A percentile compares a stretch with the other conserved stretches of the same genome.
These are phyloP conservation scores for Drosophila kambysellisi DNA, from an alignment of 2,888 invertebrate genomes.

Conservation along the genomic window DNA sequence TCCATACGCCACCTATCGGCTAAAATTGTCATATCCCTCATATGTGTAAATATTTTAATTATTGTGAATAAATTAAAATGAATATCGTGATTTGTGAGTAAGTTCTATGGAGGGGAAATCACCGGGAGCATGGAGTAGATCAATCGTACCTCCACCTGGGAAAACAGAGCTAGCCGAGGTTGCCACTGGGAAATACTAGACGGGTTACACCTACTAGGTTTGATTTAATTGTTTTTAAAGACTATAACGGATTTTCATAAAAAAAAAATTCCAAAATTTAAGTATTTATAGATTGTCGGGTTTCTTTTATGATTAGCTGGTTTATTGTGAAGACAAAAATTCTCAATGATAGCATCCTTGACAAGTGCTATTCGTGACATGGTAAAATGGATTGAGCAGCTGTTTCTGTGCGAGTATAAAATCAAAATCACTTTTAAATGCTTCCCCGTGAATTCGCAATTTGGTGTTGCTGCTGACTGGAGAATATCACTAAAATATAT, in stretches of 20 bases:
- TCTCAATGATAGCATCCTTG: neutral
- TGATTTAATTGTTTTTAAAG: too few relatives aligned
- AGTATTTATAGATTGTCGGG: neutral
- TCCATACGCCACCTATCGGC: too few relatives aligned
- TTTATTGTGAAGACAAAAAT: neutral
- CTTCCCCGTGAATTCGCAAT: slow-evolving; percentile 1
- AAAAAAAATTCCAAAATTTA: neutral
- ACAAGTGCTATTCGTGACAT: neutral
- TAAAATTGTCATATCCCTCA: too few relatives aligned
- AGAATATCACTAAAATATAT: neutral
- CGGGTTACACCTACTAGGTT: neutral
- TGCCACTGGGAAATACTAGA: too few relatives aligned
- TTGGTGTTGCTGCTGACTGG: neutral
- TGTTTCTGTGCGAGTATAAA: slow-evolving; percentile 16
- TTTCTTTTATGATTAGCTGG: neutral
- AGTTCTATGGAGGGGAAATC: too few relatives aligned
- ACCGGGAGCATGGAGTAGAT: too few relatives aligned
- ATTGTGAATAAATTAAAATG: too few relatives aligned
- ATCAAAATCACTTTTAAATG: slow-evolving; percentile 13
- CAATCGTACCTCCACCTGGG: too few relatives aligned
- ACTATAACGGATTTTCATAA: neutral
- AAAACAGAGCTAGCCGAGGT: too few relatives aligned
- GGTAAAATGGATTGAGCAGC: slow-evolving; percentile 5
- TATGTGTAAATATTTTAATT: too few relatives aligned
- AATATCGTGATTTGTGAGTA: too few relatives aligned